These are phyloP conservation scores for Eristalis tenax DNA, from an alignment of 2,888 invertebrate genomes.

Conservation along the genomic window DNA sequence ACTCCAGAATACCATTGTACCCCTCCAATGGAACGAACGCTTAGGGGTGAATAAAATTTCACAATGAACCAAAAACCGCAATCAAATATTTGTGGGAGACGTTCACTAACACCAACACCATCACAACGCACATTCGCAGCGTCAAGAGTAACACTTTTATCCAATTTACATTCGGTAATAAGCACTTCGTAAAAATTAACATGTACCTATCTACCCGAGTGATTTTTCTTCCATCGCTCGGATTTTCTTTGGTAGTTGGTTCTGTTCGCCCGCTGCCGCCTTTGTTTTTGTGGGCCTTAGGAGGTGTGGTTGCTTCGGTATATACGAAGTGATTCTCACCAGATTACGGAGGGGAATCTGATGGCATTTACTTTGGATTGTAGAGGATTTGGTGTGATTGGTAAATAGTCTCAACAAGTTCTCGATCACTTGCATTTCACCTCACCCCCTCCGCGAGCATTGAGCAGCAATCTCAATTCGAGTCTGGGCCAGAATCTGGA, in stretches of 20 bases:
- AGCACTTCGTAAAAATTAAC: slow-evolving; percentile 75
- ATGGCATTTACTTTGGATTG: slow-evolving; percentile 6
- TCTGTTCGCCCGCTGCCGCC: not conserved
- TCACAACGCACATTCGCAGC: slow-evolving; percentile 9
- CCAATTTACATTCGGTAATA: slow-evolving; percentile 74
- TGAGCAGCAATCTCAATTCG: not conserved
- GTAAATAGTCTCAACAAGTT: not conserved
- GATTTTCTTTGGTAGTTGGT: slow-evolving; percentile 7
- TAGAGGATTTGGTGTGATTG: slow-evolving; percentile 10
- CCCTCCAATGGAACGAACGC: no score
- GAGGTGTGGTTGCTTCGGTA: slow-evolving; percentile 56
- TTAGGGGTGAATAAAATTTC: slow-evolving; percentile 36
- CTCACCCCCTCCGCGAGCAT: not conserved
- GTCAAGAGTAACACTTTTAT: slow-evolving; percentile 65
- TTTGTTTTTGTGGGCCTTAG: not conserved
- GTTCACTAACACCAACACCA: slow-evolving; percentile 8
- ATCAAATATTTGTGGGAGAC: slow-evolving; percentile 35
- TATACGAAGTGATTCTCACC: slow-evolving; percentile 36
- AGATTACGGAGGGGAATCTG: slow-evolving; percentile 31
- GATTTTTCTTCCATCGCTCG: slow-evolving; percentile 38
- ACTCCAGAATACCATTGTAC: slow-evolving; percentile 10
- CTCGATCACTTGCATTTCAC: slow-evolving; percentile 9
- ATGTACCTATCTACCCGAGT: slow-evolving; percentile 43
- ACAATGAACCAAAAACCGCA: slow-evolving; percentile 32
- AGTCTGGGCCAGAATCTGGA: not conserved